Evolutionary conservation across 2,797 vertebrate genomes (phyloP).

Genomic region (Catamblyrhynchus diadema): DNA sequence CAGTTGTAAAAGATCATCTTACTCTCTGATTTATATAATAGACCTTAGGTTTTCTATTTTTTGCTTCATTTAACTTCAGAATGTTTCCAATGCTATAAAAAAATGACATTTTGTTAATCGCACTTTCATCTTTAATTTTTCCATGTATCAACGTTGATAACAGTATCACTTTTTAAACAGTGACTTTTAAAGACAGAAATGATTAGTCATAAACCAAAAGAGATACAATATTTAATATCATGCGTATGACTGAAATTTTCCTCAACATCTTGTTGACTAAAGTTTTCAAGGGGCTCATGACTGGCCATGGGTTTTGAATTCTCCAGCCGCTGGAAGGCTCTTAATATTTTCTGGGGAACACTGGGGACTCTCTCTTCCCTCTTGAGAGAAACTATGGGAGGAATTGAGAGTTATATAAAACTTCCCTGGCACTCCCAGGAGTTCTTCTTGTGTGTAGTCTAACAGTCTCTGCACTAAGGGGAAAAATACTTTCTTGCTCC

Average conservation of each 20-base stretch:
- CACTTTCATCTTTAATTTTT: neutral
- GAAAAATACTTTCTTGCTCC: neutral
- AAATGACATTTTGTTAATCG: neutral
- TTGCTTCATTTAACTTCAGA: slow-evolving; percentile 14
- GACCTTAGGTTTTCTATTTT: slow-evolving; percentile 34
- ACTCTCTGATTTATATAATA: slow-evolving; percentile 33
- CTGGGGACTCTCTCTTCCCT: neutral
- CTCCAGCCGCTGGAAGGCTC: neutral
- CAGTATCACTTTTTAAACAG: neutral
- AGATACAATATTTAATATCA: neutral
- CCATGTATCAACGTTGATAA: neutral
- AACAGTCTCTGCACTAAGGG: neutral
- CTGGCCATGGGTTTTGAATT: neutral
- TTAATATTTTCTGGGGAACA: neutral
- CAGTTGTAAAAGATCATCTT: slow-evolving; percentile 34
- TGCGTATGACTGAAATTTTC: neutral
- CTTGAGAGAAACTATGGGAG: neutral
- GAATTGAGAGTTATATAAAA: neutral
- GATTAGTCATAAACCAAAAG: neutral
- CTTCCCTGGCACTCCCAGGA: neutral
- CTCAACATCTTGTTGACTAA: neutral
- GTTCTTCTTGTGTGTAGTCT: neutral
- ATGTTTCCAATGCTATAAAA: neutral
- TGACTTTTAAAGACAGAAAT: neutral
- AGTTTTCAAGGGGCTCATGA: neutral